A percentile compares a stretch with the other conserved stretches of the same genome.
Conservation (phyloP, 2,797 vertebrate genomes). For the Eptatretus atami region DNA sequence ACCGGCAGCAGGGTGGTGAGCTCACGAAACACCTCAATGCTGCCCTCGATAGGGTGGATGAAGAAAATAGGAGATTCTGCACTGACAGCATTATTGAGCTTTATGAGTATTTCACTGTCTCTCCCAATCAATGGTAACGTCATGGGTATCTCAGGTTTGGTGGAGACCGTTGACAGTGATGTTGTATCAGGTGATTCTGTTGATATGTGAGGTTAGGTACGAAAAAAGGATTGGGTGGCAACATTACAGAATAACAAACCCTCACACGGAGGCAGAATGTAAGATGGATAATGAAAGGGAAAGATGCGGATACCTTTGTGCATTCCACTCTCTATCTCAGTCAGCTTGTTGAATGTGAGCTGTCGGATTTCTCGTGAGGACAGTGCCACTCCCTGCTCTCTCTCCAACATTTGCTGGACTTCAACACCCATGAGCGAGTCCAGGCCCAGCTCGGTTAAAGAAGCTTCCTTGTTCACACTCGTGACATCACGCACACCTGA, state of each 20-base stretch:
- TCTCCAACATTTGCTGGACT: constrained; percentile 62
- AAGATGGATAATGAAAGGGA: too few species aligned
- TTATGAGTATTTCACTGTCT: constrained; percentile 25
- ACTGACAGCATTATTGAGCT: constrained; percentile 39
- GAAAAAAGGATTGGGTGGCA: too few species aligned
- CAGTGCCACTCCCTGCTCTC: constrained; percentile 50
- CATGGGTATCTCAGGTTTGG: too few species aligned
- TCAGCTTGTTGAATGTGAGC: constrained; percentile 47
- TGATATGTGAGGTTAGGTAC: too few species aligned
- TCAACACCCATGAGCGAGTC: constrained; percentile 93
- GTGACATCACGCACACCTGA: constrained; percentile 47
- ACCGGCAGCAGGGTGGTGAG: constrained; percentile 39
- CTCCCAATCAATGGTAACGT: constrained; percentile 10
- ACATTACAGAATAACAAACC: too few species aligned
- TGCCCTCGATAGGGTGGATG: constrained; percentile 78
- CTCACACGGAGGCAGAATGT: too few species aligned
- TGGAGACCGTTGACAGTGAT: too few species aligned
- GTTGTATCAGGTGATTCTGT: too few species aligned
- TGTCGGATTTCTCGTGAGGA: constrained; percentile 56
- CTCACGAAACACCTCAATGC: constrained; percentile 26
- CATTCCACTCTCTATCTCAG: constrained; percentile 16
- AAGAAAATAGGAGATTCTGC: constrained; percentile 50
- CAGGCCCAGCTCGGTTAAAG: constrained; percentile 56
- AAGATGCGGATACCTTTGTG: too few species aligned
- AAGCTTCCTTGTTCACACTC: constrained; percentile 31